These are phyloP conservation scores for Latrodectus geometricus DNA, from an alignment of 1,140 invertebrate species.

Conservation along the genomic window DNA sequence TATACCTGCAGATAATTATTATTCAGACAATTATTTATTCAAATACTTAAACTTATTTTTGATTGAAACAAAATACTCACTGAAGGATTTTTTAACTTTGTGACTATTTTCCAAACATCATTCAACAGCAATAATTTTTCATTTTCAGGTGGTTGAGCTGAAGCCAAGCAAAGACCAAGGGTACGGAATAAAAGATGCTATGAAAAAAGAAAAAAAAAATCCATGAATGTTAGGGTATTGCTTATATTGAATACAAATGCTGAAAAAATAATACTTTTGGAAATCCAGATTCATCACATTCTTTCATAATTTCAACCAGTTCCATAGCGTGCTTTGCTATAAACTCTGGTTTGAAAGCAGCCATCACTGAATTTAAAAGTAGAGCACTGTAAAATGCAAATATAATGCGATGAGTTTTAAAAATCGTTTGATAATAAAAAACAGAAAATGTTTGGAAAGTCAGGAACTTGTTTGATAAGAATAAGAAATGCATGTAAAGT, in stretches of 20 bases:
- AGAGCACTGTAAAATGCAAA: conserved; percentile 78
- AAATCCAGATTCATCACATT: conserved; percentile 71
- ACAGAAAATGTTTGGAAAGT: too few species aligned
- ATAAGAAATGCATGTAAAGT: too few species aligned
- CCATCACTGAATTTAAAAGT: conserved; percentile 84
- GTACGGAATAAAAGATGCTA: conserved; percentile 73
- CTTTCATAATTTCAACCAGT: conserved; percentile 81
- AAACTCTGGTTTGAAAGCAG: conserved; percentile 82
- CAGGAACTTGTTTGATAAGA: too few species aligned
- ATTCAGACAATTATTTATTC: too few species aligned
- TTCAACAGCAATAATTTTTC: conserved; percentile 77
- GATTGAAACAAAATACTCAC: conserved; percentile 57
- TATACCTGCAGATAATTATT: too few species aligned
- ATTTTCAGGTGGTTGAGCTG: conserved; percentile 77
- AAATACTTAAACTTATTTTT: background rate
- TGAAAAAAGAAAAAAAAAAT: too few species aligned
- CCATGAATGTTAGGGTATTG: background rate
- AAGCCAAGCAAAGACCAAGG: conserved; percentile 78
- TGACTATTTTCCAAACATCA: conserved; percentile 84
- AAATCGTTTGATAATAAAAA: too few species aligned
- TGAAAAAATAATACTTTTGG: conserved; percentile 68
- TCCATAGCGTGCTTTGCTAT: conserved; percentile 79
- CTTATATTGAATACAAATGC: background rate
- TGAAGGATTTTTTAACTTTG: conserved; percentile 77
- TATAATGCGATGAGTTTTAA: too few species aligned